Base-by-base conservation (phyloP, 2,113 vertebrate genomes). In the Indri indri region DNA sequence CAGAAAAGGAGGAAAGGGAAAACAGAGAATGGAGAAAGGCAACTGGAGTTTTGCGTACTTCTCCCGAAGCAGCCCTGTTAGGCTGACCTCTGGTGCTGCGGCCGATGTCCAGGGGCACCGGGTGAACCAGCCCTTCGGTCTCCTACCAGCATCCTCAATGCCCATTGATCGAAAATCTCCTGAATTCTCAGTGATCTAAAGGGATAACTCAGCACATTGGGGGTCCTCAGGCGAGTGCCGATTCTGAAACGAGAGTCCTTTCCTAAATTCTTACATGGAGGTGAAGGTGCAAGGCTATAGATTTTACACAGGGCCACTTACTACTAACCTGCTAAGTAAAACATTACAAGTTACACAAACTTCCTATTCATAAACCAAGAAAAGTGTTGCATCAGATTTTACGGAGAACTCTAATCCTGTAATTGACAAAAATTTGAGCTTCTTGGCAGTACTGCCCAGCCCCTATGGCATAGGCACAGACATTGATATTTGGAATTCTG, bases 381-480 rank as follows among this genome's bases (percentile, higher is more conserved):
- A 68, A 25, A 86, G 47, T 10, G 20, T 86, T 6, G 45, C 30
- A 73, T 1, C 76, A 47, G 11, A 34, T 66, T 90, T 88, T 80
- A 71, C 34, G 10, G 34, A 86, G 9, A 3, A 61, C 32, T 30
- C n/a, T 50, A 52, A 91, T 71, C 17, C 81, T 16, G 40, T 17
- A 14, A 3, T 88, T 22, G 65, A 12, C 8, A 34, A 45, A 61
- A 92, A 34, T 16, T 6, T 6, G 4, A 63, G 5, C 11, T 76
- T 74, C 17, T 11, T 25, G 37, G 32, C 17, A 32, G 20, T 11
- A 73, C 17, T 50, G 10, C 12, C 40, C 14, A 9, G 42, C 3
- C n/a, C 52, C 52, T 5, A 3, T 0, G 1, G 9, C 22, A 57
- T 0, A 20, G 27, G 22, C 0, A 0, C 6, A 0, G 0, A 6